Conservation (phyloP, 2,113 vertebrate genomes). For the Hymenochirus boettgeri region DNA sequence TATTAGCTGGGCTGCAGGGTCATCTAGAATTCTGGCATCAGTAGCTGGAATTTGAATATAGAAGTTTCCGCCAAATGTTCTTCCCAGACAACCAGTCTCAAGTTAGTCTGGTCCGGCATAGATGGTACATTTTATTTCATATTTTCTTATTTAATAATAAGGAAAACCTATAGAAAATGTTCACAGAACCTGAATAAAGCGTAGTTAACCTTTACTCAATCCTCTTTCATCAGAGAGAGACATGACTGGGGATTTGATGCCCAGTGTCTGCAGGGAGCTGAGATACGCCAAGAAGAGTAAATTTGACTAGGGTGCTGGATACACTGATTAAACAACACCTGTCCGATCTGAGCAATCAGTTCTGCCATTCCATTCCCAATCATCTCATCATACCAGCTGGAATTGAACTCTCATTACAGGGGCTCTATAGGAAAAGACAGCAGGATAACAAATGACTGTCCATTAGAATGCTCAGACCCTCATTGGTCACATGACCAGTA, state of each 20-base stretch:
- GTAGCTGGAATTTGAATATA: no score
- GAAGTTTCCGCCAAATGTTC: no score
- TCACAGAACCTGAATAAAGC: no score
- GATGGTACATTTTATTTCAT: no score
- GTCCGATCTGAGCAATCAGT: slow-evolving; percentile 33
- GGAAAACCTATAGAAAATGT: no score
- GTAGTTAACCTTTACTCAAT: slow-evolving; percentile 7
- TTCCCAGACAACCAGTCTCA: no score
- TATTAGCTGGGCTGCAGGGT: no score
- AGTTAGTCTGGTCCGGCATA: no score
- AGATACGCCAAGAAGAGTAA: slow-evolving; percentile 35
- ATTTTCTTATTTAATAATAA: no score
- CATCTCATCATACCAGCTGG: slow-evolving; percentile 42
- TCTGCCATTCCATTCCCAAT: slow-evolving; percentile 31
- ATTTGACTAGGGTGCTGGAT: slow-evolving; percentile 40
- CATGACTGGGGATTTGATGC: slow-evolving; percentile 20
- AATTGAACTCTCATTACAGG: slow-evolving; percentile 33
- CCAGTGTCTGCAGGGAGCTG: slow-evolving; percentile 20
- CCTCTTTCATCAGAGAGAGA: slow-evolving; percentile 21
- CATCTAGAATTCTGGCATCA: no score
- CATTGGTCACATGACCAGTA: no score
- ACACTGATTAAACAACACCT: slow-evolving; percentile 42
- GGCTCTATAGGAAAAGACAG: slow-evolving; percentile 20
- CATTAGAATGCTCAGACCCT: slow-evolving; percentile 23
- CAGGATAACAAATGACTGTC: slow-evolving; percentile 24